phyloP scores from a whole-genome alignment of 35 echinoderm and acorn worm species.

The Ophiothrix spiculata region DNA sequence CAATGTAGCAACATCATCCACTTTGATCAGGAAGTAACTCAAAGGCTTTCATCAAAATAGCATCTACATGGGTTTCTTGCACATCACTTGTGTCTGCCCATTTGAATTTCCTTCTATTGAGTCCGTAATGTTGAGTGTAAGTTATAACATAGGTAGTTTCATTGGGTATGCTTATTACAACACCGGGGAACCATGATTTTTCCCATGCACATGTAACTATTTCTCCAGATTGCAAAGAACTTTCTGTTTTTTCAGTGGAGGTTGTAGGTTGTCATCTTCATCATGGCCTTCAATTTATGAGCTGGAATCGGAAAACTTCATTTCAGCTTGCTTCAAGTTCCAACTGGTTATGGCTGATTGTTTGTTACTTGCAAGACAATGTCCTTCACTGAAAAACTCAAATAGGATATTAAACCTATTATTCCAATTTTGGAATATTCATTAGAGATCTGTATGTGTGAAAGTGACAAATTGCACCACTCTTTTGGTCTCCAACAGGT shows the following conservation, averaged over 20 bases:
- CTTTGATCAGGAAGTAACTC: not conserved
- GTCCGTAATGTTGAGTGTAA: not conserved
- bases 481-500: conserved; percentile 33
- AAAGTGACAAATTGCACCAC: conserved; percentile 5
- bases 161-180: not conserved
- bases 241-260: not conserved
- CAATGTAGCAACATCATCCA: not conserved
- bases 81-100: not conserved
- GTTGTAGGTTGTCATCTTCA: not conserved
- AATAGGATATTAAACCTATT: too few species aligned
- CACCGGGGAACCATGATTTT: not conserved
- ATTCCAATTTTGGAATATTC: too few species aligned
- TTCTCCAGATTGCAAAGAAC: not conserved
- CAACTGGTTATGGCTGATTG: not conserved
- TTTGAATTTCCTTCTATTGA: not conserved
- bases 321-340: not conserved
- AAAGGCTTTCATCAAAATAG: not conserved
- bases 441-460: too few species aligned
- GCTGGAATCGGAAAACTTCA: not conserved
- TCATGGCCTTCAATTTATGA: not conserved
- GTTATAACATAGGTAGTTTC: not conserved
- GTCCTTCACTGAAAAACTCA: too few species aligned
- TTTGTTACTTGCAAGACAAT: too few species aligned
- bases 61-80: not conserved
- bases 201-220: not conserved